Evolutionary conservation across 2,888 invertebrate genomes (phyloP), one percentile per base, ranked within the genome.

Genomic region (Crematogaster levior): DNA sequence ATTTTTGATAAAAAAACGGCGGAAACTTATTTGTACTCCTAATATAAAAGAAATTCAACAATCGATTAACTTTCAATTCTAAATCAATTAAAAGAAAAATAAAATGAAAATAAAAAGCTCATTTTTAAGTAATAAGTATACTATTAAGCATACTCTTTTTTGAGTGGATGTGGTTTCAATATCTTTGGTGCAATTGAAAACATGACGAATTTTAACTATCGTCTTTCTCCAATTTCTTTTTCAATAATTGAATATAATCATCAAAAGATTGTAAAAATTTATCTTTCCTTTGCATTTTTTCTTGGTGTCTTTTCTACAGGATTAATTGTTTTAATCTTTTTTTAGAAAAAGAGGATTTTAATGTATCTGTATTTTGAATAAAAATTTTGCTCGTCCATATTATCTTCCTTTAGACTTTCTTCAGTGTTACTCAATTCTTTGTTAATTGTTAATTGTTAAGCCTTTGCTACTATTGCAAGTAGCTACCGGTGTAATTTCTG

Each of bases 401-500:
- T 60, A 10, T 18, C 46, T 18, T 30, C 58, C 30, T 58, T 58
- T 66, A 24, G 24, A n/a, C 66, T 66, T 24, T 66, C 46, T 6
- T 66, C 46, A 46, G 27, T 10, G 21, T 15, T 66, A 46, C 27
- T 43, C 24, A 66, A 30, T 46, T 66, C 66, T 66, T 66, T 10
- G 18, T 46, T 43, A 48, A 46, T 30, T 48, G 18, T 10, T 27
- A 66, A 24, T 18, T n/a, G n/a, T n/a, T n/a, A n/a, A n/a, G n/a
- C 18, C 46, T 66, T 66, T 66, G 18, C 27, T 48, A 21, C 27
- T 66, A 46, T 46, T 46, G 24, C 66, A 66, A 46, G 66, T 66
- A 66, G 66, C 66, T 46, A 66, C 46, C 21, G 66, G 46, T 66
- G 66, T 66, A 6, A 66, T 27, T 66, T 66, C 66, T 66, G 66